These are phyloP conservation scores for Meda fulgida DNA, from an alignment of 2,797 vertebrate genomes.

Conservation along the genomic window DNA sequence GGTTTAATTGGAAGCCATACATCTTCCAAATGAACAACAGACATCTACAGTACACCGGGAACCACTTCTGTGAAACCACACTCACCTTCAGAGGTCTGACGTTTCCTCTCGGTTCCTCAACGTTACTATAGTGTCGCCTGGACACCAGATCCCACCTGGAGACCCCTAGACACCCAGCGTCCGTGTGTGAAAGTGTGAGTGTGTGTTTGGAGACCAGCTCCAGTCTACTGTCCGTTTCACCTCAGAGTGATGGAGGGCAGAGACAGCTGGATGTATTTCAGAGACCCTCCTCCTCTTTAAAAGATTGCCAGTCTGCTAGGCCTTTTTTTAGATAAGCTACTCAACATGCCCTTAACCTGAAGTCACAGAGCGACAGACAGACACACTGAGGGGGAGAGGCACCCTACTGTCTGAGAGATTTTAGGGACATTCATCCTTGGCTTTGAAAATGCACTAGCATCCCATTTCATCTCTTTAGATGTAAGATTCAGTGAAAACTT, in stretches of 20 bases:
- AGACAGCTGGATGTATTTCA: constrained; percentile 90
- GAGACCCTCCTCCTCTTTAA: constrained; percentile 61
- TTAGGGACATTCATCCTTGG: constrained; percentile 12
- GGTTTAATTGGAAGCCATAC: background rate
- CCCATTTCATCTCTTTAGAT: background rate
- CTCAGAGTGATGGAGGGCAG: constrained; percentile 75
- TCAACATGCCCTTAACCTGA: constrained; percentile 78
- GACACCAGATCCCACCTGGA: constrained; percentile 47
- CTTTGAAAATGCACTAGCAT: constrained; percentile 3
- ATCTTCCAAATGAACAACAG: background rate
- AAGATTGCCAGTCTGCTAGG: constrained; percentile 44
- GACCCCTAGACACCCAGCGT: constrained; percentile 42
- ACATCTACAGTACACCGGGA: background rate
- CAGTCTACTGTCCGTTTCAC: constrained; percentile 72
- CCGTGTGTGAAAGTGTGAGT: background rate
- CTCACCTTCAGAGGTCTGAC: constrained; percentile 44
- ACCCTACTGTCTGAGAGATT: constrained; percentile 30
- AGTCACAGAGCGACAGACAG: constrained; percentile 71
- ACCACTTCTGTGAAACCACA: background rate
- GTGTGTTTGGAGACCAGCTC: constrained; percentile 85
- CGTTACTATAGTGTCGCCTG: constrained; percentile 21
- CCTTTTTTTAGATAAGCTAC: constrained; percentile 87
- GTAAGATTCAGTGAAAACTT: background rate
- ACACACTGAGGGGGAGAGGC: constrained; percentile 31
- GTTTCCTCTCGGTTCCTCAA: constrained; percentile 4